Evolutionary conservation across 1,140 invertebrate genomes (phyloP), one percentile per base, ranked within the genome.

Genomic region (Lasaia peninsularis): DNA sequence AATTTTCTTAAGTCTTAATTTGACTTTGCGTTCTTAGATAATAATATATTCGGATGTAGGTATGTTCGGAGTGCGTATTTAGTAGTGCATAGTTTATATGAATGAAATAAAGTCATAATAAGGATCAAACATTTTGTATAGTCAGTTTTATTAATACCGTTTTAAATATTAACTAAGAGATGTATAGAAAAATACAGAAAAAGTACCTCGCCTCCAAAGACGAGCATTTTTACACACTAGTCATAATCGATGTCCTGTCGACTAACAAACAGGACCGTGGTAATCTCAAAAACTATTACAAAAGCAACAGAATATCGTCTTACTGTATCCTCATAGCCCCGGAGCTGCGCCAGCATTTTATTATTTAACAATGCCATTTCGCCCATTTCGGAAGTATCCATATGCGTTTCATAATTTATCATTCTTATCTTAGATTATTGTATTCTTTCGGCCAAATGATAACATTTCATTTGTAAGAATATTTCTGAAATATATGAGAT

Each of bases 341-440:
- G 71, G 70, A 65, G 55, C 50, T 53, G 63, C 59, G 75, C 78
- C 74, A 82, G 66, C 66, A 35, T 73, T 73, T 76, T 84, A 82
- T 80, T 82, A 77, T 82, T 80, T 77, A 75, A 60, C 69, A 60
- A 65, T 55, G 68, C 60, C 63, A 73, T 63, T 77, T 71, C 14
- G 40, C 24, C 35, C 53, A 55, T 55, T 44, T 14, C n/a, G 20
- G 37, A 44, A 21, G 21, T 11, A 37, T 21, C 24, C 50, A 44
- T 52, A 28, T 44, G 40, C 40, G 35, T 44, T 44, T 44, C 20
- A 28, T 12, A 40, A 55, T 55, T 55, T 55, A 28, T 55, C 21
- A 48, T 24, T 16, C 21, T 21, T 44, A 44, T 44, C 40, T 44
- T 5, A 16, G 16, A 44, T 44, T 44, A 44, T 44, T 21, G 40